Percentiles rank a stretch among this genome's conserved stretches.
Evolutionary conservation across 2,888 invertebrate genomes (phyloP).

Genomic region (Epinotia bilunana): DNA sequence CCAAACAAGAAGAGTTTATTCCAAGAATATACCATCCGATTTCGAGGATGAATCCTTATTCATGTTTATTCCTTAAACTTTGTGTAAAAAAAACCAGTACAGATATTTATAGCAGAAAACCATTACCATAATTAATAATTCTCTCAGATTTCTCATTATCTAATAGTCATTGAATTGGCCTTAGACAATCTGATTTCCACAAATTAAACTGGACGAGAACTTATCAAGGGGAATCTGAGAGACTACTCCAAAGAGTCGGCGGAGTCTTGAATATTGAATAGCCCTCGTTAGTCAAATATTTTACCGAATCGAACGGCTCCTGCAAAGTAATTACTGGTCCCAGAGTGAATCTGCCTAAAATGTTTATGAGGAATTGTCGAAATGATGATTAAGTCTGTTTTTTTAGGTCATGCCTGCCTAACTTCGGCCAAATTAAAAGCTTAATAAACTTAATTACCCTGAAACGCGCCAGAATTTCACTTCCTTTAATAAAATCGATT

Average conservation of each 20-base stretch:
- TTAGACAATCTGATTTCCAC: constrained; percentile 61
- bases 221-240: constrained; percentile 62
- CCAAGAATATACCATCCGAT: neutral
- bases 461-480: neutral
- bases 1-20: too few species aligned
- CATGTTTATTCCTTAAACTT: too few species aligned
- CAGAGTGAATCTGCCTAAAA: constrained; percentile 54
- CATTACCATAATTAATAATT: constrained; percentile 30
- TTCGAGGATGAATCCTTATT: too few species aligned
- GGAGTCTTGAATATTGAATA: constrained; percentile 75
- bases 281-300: constrained; percentile 73
- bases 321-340: constrained; percentile 64
- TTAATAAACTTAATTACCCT: neutral
- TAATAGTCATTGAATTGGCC: constrained; percentile 46
- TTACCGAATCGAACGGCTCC: constrained; percentile 64
- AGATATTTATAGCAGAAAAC: constrained; percentile 11
- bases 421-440: neutral
- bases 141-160: constrained; percentile 34
- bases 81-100: neutral
- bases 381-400: constrained; percentile 10
- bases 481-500: neutral
- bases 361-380: constrained; percentile 20
- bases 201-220: constrained; percentile 74
- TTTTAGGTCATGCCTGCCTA: neutral
- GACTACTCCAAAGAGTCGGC: constrained; percentile 64